Evolutionary conservation across 1,140 invertebrate species (phyloP), one percentile per base, ranked within the genome.

Genomic region (Micrasema minimum): DNA sequence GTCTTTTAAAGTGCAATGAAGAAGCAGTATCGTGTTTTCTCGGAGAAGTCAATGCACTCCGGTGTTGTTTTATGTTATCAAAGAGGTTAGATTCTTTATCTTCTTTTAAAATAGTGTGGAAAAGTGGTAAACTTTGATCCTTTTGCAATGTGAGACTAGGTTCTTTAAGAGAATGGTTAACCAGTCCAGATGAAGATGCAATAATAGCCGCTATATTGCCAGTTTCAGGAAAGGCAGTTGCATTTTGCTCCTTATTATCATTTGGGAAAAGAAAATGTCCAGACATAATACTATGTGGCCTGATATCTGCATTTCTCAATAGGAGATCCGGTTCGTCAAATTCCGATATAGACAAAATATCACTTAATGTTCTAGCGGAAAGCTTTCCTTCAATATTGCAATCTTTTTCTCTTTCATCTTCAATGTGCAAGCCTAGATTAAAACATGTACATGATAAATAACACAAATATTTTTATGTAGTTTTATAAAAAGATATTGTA

Each of bases 271-370:
- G 22, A 37, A 71, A 61, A 18, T 72, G 51, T 18, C 70, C 74
- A n/a, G 70, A 72, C 11, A 75, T 14, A 37, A 38, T 69, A 51
- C 66, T 82, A 4, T 79, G 82, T 6, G 72, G 76, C 74, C 79
- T 82, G 2, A 81, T 53, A 74, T 85, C 75, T 37, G 80, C 77
- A 20, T 82, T 83, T 20, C 86, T 79, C 74, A 86, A 81, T 48
- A 85, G 83, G 10, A 85, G 76, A 74, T 87, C 87, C 64, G 86
- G 84, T 61, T 90, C 89, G 50, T 90, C 88, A 59, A 85, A 90
- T 64, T 91, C 89, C 0, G 89, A 90, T 79, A 91, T 89, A 0
- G 89, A 91, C 2, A 90, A 80, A 57, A 91, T 90, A 71, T 91
- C 90, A 76, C 89, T 90, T 0, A 91, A 79, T 0, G 89, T 90